These are phyloP conservation scores for Neoseiulus cucumeris DNA, from an alignment of 1,140 invertebrate species.

Conservation along the genomic window DNA sequence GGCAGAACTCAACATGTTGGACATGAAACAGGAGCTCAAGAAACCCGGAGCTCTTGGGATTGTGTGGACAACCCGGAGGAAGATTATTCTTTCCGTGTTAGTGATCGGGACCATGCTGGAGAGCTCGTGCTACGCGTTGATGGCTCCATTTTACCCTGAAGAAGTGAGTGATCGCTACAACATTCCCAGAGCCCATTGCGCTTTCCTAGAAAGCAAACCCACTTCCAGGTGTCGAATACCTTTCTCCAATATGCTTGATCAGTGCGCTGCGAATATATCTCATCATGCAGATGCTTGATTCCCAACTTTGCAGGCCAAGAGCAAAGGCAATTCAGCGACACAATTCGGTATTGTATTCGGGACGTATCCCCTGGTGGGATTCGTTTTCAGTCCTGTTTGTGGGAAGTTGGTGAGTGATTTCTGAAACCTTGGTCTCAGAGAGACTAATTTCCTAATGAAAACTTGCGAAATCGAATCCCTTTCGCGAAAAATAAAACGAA, in stretches of 20 bases:
- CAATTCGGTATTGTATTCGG: not conserved
- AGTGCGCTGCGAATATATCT: not conserved
- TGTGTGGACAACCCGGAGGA: not conserved
- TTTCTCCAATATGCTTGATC: not conserved
- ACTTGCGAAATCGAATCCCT: too few relatives aligned
- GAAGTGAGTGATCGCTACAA: not conserved
- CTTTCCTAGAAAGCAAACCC: not conserved
- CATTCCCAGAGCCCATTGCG: not conserved
- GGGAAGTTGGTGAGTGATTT: not conserved
- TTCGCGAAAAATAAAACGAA: too few relatives aligned
- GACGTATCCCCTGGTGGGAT: not conserved
- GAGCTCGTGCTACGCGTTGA: slow-evolving; percentile 1
- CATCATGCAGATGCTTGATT: not conserved
- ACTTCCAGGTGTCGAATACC: not conserved
- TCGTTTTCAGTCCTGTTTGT: slow-evolving; percentile 1
- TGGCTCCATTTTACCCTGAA: slow-evolving; percentile 1
- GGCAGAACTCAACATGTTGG: not conserved
- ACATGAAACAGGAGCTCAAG: not conserved
- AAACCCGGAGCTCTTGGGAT: not conserved
- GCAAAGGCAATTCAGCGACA: slow-evolving; percentile 4
- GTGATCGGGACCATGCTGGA: not conserved
- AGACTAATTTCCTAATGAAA: too few relatives aligned
- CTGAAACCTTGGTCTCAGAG: too few relatives aligned
- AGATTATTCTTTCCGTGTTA: not conserved
- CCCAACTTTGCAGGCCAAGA: not conserved